Evolutionary conservation across 2,888 invertebrate species (phyloP), one percentile per base, ranked within the genome.

Genomic region (Clanis bilineata): DNA sequence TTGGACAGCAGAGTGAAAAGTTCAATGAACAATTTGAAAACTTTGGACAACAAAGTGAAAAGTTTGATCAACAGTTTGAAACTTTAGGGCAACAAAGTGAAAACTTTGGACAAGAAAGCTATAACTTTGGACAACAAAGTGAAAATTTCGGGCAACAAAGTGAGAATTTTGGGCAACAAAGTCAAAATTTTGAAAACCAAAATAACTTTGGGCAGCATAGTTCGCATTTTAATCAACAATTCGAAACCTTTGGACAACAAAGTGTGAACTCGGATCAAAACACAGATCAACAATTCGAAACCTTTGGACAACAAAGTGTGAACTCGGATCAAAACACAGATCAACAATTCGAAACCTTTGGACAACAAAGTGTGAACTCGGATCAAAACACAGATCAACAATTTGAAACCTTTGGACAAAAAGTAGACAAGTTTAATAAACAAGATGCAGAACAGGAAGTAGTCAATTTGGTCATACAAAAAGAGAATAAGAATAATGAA

Each of bases 91-190:
- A 61, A 43, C 61, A 69, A 57, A 57, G 54, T 54, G 43, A 64
- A 36, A 47, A 59, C 22, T 60, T 66, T 18, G 61, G 61, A 39
- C 63, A 65, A 25, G 51, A 59, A 57, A 22, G 12, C 45, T 32
- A 18, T 38, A 51, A 9, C n/a, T 59, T 66, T 41, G 63, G 55
- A 10, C 66, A 74, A 12, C 69, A 73, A 63, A 62, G 57, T 58
- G 64, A 69, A 59, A 68, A 67, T 55, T 61, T 67, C 15, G 60
- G 65, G 22, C 73, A 78, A 68, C 63, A 57, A 54, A 57, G 63
- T 47, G 45, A 28, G 15, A 28, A 1, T 23, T 61, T 64, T 45
- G 64, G 61, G 57, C 56, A 61, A 43, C 62, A 69, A 57, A 57
- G 47, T 54, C 41, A 64, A 32, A 54, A 61, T 15, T 60, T 66